Evolutionary conservation across 1,140 invertebrate species (phyloP), one percentile per base, ranked within the genome.

Genomic region (Apis florea): DNA sequence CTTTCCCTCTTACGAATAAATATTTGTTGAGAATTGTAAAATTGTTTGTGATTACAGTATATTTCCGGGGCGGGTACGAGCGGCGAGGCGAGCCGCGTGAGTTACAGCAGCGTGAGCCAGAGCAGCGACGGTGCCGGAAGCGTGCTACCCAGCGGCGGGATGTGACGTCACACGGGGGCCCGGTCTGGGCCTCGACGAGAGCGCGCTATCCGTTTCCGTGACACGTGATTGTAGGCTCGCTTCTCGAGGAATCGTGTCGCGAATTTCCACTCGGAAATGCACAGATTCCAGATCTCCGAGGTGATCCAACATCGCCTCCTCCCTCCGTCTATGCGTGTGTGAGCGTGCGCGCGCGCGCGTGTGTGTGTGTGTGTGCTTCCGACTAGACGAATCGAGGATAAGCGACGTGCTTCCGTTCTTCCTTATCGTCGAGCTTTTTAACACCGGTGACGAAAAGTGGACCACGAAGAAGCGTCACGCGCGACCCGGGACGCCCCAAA

Each of bases 21-120:
- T 58, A 56, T 83, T 58, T 69, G 61, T n/a, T 74, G 31, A 85
- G 5, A 77, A 63, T 47, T 40, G 31, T 40, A 2, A n/a, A 26
- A 82, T 79, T 17, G 13, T 85, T 90, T 40, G 68, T 91, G 88
- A 86, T 91, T 92, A 12, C 90, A 93, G 92, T 93, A 92, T 75
- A 90, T 90, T 67, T 75, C 90, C 51, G 91, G 92, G 78, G 90
- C 89, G 87, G 89, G 88, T 67, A 72, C 88, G 19, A 88, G 91
- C 31, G 91, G 89, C 10, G 90, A 92, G 69, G 89, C 91, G 11
- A 93, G 92, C 79, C 92, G 90, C 67, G 92, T 92, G 31, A 93
- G 92, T 70, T 93, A 93, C 83, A 92, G 92, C 58, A 93, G 92
- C 80, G 92, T 93, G 19, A 92, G 91, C 71, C 92, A 93, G 51